A percentile compares a stretch with the other conserved stretches of the same genome.
phyloP scores from a whole-genome alignment of 1,140 invertebrate species.

The Chironomus tepperi region DNA sequence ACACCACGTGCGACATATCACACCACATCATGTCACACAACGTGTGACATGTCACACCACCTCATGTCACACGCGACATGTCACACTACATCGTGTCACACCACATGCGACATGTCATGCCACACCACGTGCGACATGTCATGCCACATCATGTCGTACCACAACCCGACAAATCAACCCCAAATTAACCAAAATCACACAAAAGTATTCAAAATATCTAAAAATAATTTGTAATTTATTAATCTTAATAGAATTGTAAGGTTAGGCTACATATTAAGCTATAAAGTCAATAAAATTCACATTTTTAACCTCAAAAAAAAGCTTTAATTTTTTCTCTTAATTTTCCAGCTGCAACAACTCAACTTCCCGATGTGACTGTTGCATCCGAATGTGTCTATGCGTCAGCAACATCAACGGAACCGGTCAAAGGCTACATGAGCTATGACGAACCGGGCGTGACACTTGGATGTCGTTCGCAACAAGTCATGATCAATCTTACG shows the following conservation, averaged over 20 bases:
- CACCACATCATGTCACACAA: no score
- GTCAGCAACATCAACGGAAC: not conserved
- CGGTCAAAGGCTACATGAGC: not conserved
- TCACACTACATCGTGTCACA: no score
- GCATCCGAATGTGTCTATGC: not conserved
- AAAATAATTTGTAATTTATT: not conserved
- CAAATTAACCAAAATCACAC: not conserved
- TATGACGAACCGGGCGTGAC: not conserved
- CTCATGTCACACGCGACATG: no score
- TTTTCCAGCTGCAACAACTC: not conserved
- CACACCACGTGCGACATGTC: no score
- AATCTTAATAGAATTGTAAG: not conserved
- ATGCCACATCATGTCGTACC: no score
- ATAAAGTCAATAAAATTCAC: not conserved
- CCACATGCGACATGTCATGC: no score
- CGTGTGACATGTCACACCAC: no score
- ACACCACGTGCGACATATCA: no score
- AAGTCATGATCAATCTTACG: not conserved
- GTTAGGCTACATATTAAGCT: not conserved
- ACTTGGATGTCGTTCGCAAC: not conserved
- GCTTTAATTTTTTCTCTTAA: not conserved
- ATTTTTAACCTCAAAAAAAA: not conserved
- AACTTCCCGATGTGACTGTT: not conserved
- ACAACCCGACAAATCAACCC: no score
- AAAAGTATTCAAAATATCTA: not conserved